Evolutionary conservation across 2,113 vertebrate genomes (phyloP), one percentile per base, ranked within the genome.

Genomic region (Shinisaurus crocodilurus): DNA sequence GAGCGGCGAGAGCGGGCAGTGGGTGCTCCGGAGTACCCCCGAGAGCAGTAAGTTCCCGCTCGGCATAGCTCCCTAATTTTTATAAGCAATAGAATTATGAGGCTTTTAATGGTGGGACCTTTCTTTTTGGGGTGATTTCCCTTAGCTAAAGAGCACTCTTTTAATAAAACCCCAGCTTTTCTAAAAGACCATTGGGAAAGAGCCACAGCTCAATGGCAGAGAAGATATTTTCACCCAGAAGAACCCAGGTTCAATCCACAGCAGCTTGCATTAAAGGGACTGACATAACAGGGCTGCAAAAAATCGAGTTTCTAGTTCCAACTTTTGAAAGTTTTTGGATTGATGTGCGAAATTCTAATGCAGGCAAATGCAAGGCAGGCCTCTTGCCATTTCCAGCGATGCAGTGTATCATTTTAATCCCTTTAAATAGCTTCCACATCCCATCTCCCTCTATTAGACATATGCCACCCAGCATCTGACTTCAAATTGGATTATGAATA

Each of bases 391-490:
- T 94, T 67, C 86, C 60, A 57, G 43, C 13, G 91, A 91, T 94
- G 85, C 67, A 90, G 23, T 72, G 86, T 83, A 89, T 91, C 18
- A 85, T 88, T 92, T 94, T 92, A 96, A 95, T 95, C 91, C 88
- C 2, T 93, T 96, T 95, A 94, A 91, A 96, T 96, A 92, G 82
- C 80, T 93, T 95, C 93, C 76, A 80, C 23, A 63, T 93, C 93
- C 57, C 90, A 48, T 89, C 82, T 94, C 89, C n/a, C 34, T 86
- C 87, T 92, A 77, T 90, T 96, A 94, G 90, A 91, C 65, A 92
- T 77, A 92, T 94, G 88, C 75, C 91, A 93, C 48, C 82, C 40
- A 92, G 92, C 88, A 90, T 69, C 85, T 67, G 74, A 16, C 88
- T 93, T 91, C 84, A 88, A 93, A 94, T 90, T 85, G 20, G 93